These are phyloP conservation scores for Harpalus rufipes DNA, from an alignment of 2,888 invertebrate genomes.

Conservation along the genomic window DNA sequence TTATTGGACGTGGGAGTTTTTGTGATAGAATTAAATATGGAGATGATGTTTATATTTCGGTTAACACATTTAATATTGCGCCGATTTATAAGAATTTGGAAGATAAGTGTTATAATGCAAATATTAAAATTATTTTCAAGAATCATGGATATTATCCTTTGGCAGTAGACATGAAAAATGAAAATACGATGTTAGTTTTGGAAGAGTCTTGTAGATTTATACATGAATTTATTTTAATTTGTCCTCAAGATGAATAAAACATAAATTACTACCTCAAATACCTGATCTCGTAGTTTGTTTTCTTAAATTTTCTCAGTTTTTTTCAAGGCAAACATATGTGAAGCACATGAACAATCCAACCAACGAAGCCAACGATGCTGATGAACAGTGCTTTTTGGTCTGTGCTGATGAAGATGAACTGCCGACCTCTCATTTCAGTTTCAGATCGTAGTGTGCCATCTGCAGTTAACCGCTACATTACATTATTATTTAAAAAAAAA, in stretches of 20 bases:
- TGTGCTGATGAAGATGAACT: too few relatives aligned
- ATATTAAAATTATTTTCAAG: constrained; percentile 54
- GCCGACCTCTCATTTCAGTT: too few relatives aligned
- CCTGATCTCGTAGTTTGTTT: too few relatives aligned
- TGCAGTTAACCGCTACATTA: too few relatives aligned
- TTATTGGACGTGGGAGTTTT: constrained; percentile 42
- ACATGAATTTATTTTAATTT: constrained; percentile 57
- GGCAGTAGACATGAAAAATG: constrained; percentile 52
- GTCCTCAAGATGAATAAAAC: constrained; percentile 9
- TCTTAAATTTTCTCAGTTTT: too few relatives aligned
- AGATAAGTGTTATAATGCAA: constrained; percentile 52
- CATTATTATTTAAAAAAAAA: too few relatives aligned
- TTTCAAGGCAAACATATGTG: too few relatives aligned
- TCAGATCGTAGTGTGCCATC: too few relatives aligned
- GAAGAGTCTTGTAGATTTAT: constrained; percentile 56
- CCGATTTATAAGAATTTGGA: constrained; percentile 41
- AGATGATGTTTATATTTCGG: constrained; percentile 47
- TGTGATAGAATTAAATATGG: constrained; percentile 60
- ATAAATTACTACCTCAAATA: neutral
- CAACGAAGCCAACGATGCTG: too few relatives aligned
- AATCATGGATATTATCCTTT: constrained; percentile 60
- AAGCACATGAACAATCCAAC: too few relatives aligned
- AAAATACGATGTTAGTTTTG: constrained; percentile 23
- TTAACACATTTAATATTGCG: constrained; percentile 59
- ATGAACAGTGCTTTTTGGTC: too few relatives aligned